A percentile compares a stretch with the other conserved stretches of the same genome.
Conservation (phyloP, 2,113 vertebrate genomes). For the Cathartes aura region DNA sequence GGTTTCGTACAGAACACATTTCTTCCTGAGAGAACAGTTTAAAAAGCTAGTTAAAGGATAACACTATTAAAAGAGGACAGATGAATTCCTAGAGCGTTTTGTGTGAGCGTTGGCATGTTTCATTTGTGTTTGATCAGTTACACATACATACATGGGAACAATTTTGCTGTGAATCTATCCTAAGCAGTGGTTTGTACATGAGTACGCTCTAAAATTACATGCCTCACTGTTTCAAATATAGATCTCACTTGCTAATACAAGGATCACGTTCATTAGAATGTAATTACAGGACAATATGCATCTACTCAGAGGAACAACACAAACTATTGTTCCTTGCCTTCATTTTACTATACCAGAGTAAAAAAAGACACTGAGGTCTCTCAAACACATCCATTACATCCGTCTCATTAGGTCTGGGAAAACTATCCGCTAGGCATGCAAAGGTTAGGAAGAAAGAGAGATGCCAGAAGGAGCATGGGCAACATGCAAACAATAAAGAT, state of each 20-base stretch:
- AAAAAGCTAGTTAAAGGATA: neutral
- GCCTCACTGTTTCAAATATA: neutral
- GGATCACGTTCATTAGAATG: neutral
- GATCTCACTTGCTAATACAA: neutral
- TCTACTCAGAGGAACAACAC: neutral
- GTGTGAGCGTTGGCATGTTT: neutral
- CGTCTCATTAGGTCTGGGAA: neutral
- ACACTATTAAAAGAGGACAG: neutral
- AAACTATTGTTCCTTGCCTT: neutral
- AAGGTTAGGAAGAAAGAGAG: neutral
- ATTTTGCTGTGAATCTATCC: neutral
- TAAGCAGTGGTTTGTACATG: neutral
- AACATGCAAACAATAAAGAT: neutral
- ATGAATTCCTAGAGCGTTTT: neutral
- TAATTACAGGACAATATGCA: neutral
- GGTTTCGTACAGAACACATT: fast-evolving
- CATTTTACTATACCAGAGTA: neutral
- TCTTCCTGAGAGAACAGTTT: neutral
- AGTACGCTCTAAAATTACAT: neutral
- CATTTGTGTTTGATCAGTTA: neutral
- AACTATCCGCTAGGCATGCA: neutral
- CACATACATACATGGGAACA: neutral
- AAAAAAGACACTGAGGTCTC: neutral
- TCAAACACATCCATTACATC: fast-evolving
- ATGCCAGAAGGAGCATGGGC: neutral